Evolutionary conservation across 64 coral and sea anemone species (phyloP), one percentile per base, ranked within the genome.

Genomic region (Stylophora pistillata): DNA sequence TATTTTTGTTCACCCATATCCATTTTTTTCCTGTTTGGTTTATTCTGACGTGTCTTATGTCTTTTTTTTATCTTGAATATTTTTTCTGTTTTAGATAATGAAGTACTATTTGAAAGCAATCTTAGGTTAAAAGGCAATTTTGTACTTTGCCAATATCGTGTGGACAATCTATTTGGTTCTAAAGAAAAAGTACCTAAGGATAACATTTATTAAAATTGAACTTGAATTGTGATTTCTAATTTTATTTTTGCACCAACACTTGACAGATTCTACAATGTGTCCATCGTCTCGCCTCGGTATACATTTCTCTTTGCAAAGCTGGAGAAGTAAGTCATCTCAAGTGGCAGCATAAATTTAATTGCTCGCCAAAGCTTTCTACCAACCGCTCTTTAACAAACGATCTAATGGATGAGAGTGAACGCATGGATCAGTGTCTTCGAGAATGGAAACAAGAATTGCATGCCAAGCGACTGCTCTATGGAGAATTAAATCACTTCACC

Each of bases 291-390:
- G 94, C 83, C 30, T 56, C 72, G 74, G 86, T 91, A 9, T 95
- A 95, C 71, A 85, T 76, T 14, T 53, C 63, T 25, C 86, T 95
- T 41, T 92, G 86, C 64, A 81, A 92, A 58, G 78, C 89, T 59
- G 94, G 94, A 23, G 94, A 95, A 60, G 94, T 92, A n/a, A 89
- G 90, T 63, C 89, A 95, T 53, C 86, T 95, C 57, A 73, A 86
- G 31, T 95, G 94, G 94, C 70, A 78, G 52, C 12, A 47, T 31
- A 82, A 87, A 15, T 89, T 92, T 86, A 9, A 73, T 10, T 95
- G 89, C 58, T 78, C 20, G n/a, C 30, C 61, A 47, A 15, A 0
- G 0, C 92, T 89, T 55, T n/a, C 83, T 13, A 68, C 58, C 56
- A 81, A 10, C 72, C 66, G 54, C 25, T 79, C 13, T 61, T 61